Percentiles rank a stretch among this genome's conserved stretches.
These are phyloP conservation scores for Actinia tenebrosa DNA, from an alignment of 64 coral and sea anemone species.

Conservation along the genomic window DNA sequence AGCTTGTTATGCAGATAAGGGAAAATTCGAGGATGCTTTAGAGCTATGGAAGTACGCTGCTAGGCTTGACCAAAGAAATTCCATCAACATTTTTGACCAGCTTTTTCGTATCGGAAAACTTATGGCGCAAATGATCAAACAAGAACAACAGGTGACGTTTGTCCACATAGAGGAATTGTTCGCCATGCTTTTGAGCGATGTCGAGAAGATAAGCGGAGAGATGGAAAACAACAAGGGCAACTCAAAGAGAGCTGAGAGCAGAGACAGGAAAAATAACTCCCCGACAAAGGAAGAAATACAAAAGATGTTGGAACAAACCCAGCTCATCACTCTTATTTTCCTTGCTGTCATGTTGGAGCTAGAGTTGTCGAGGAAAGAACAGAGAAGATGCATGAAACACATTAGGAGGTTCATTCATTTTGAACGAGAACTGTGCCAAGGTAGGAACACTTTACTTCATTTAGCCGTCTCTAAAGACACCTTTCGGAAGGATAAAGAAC, in stretches of 20 bases:
- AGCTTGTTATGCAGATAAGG: conserved; percentile 41
- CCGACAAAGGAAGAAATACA: background rate
- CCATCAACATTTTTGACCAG: conserved; percentile 34
- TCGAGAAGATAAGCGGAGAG: conserved; percentile 18
- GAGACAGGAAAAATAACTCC: background rate
- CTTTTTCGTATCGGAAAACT: conserved; percentile 51
- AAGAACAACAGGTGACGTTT: conserved; percentile 30
- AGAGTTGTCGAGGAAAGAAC: conserved; percentile 35
- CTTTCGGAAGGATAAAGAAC: conserved; percentile 20
- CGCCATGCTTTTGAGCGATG: conserved; percentile 34
- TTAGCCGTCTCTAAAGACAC: conserved; percentile 43
- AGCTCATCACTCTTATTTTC: conserved; percentile 26
- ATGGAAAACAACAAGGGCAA: conserved; percentile 14
- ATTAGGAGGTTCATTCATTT: conserved; percentile 51
- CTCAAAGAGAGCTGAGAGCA: conserved; percentile 14
- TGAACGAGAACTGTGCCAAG: conserved; percentile 14
- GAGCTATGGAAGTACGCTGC: conserved; percentile 59
- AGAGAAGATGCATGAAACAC: conserved; percentile 36
- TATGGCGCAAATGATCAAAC: conserved; percentile 40
- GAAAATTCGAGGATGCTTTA: conserved; percentile 31
- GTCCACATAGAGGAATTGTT: conserved; percentile 50
- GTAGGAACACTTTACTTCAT: conserved; percentile 32
- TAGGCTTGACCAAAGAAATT: conserved; percentile 47
- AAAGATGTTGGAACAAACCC: conserved; percentile 38
- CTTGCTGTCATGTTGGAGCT: conserved; percentile 41